These are phyloP conservation scores for Scaptomyza pallida DNA, from an alignment of 1,140 invertebrate genomes.

Conservation along the genomic window DNA sequence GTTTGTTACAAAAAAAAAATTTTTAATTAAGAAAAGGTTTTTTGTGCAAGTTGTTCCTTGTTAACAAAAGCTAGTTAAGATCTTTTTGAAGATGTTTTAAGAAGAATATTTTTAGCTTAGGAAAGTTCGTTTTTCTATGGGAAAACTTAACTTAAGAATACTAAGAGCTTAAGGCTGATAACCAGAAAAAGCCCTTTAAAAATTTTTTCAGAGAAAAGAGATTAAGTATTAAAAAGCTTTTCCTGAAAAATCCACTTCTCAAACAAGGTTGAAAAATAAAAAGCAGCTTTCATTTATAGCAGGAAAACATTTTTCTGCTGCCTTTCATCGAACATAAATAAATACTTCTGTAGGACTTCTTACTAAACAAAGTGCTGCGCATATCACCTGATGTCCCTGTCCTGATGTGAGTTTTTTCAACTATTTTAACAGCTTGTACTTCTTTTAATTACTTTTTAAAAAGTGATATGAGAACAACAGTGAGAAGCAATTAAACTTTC, in stretches of 20 bases:
- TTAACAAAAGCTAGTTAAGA: too few relatives aligned
- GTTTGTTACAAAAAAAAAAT: not conserved
- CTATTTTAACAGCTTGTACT: not conserved
- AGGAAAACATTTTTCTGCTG: not conserved
- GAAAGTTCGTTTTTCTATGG: too few relatives aligned
- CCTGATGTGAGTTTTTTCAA: not conserved
- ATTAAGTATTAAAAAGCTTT: too few relatives aligned
- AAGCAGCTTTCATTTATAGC: too few relatives aligned
- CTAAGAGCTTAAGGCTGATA: too few relatives aligned
- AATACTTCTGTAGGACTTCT: not conserved
- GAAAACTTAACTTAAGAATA: too few relatives aligned
- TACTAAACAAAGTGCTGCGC: too few relatives aligned
- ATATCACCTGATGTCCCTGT: not conserved
- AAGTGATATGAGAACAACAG: not conserved
- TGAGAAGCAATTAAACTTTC: not conserved
- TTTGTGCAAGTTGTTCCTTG: not conserved
- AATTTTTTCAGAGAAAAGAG: too few relatives aligned
- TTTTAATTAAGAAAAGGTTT: slow-evolving; percentile 7
- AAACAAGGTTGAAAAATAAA: not conserved
- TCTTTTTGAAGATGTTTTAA: too few relatives aligned
- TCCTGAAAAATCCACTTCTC: not conserved
- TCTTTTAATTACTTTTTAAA: not conserved
- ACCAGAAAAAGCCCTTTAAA: too few relatives aligned
- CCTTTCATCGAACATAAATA: not conserved
- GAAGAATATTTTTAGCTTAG: too few relatives aligned